Evolutionary conservation across 1,140 invertebrate species (phyloP).

Genomic region (Trichogramma pretiosum): DNA sequence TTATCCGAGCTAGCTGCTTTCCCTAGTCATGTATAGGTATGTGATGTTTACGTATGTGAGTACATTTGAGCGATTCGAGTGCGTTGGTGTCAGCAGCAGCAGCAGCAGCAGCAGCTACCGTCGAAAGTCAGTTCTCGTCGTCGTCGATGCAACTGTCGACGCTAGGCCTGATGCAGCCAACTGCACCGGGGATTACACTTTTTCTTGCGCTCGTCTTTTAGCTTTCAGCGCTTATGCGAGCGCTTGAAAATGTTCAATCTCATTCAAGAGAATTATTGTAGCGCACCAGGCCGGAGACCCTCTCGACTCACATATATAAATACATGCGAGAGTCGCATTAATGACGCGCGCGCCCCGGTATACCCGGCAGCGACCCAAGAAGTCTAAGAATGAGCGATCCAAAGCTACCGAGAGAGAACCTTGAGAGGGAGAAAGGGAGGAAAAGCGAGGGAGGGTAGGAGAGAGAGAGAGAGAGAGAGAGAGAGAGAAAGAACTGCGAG

Average conservation of each 20-base stretch:
- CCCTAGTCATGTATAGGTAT: neutral
- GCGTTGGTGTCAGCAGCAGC: too few species aligned
- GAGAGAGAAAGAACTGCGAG: constrained; percentile 30
- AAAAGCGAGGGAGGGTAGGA: too few species aligned
- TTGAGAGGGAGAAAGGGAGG: constrained; percentile 42
- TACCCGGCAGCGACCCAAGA: too few species aligned
- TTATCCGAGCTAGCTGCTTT: neutral
- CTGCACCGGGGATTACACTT: constrained; percentile 8
- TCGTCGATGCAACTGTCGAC: neutral
- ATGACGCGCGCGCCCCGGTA: constrained; percentile 36
- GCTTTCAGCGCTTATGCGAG: constrained; percentile 36
- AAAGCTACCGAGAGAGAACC: too few species aligned
- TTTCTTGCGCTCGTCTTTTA: constrained; percentile 36
- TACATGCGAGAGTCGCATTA: constrained; percentile 48
- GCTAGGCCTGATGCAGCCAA: too few species aligned
- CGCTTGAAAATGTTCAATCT: constrained; percentile 48
- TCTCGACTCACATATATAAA: too few species aligned
- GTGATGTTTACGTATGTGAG: neutral
- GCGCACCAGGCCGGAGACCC: constrained; percentile 28
- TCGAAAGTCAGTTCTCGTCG: neutral
- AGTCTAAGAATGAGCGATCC: too few species aligned
- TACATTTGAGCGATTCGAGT: neutral
- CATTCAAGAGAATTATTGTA: constrained; percentile 50
- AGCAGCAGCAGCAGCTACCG: too few species aligned
- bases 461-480: neutral